Percentiles rank a stretch among this genome's conserved stretches.
Evolutionary conservation across 2,113 vertebrate genomes (phyloP).

Genomic region (Aldabrachelys gigantea): DNA sequence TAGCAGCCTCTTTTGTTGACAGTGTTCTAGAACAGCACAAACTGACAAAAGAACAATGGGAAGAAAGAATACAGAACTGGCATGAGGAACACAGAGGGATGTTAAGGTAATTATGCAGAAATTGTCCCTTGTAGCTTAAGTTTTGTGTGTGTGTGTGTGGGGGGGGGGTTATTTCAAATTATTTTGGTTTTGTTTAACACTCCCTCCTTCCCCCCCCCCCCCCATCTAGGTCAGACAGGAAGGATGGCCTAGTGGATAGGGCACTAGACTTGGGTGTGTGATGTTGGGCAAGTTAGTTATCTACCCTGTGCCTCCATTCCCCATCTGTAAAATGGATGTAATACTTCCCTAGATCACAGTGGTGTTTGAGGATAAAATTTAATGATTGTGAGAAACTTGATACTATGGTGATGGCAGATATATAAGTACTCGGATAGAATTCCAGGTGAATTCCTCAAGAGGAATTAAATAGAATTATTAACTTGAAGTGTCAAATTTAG

Average conservation of each 20-base stretch:
- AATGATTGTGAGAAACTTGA: rapidly evolving
- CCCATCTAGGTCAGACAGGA: neutral
- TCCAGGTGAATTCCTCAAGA: neutral
- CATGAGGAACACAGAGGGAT: constrained; percentile 97
- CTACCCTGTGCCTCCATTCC: neutral
- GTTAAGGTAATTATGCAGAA: constrained; percentile 84
- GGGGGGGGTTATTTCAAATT: neutral
- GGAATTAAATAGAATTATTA: neutral
- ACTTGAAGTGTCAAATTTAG: neutral
- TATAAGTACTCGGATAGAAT: neutral
- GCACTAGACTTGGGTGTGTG: neutral
- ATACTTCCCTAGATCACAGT: neutral
- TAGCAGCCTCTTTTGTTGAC: constrained; percentile 37
- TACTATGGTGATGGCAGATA: neutral
- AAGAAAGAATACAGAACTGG: constrained; percentile 98
- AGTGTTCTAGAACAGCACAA: constrained; percentile 99
- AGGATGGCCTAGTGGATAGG: neutral
- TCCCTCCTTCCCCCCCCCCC: neutral
- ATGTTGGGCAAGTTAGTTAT: neutral
- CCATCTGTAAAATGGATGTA: neutral
- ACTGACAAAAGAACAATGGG: constrained; percentile 98
- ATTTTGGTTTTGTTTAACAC: neutral
- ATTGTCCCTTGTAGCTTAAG: neutral
- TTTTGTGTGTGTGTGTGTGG: neutral
- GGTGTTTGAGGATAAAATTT: neutral